These are phyloP conservation scores for Amphiura filiformis DNA, from an alignment of 35 echinoderm and acorn worm species.

Conservation along the genomic window DNA sequence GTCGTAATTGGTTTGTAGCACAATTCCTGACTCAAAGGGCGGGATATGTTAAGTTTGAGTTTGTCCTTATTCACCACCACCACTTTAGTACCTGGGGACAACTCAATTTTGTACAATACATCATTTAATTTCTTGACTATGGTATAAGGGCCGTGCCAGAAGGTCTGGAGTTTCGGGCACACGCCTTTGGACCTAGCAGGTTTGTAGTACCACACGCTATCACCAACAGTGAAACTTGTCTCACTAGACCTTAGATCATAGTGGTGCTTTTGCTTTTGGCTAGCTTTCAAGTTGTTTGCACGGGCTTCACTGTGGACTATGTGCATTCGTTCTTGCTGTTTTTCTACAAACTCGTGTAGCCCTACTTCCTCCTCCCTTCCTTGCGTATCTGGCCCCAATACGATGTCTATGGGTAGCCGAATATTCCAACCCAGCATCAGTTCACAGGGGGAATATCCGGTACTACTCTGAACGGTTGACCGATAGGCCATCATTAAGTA, in stretches of 20 bases:
- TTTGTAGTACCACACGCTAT: neutral
- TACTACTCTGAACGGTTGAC: slow-evolving; percentile 2
- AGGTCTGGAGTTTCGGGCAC: neutral
- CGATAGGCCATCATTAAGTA: slow-evolving; percentile 27
- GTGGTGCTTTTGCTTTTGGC: neutral
- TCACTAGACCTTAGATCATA: neutral
- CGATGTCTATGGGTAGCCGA: neutral
- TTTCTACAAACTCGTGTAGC: neutral
- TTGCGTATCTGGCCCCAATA: neutral
- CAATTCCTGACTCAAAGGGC: no score
- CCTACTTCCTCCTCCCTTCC: neutral
- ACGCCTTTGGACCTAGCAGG: neutral
- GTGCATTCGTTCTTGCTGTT: neutral
- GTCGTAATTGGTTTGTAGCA: no score
- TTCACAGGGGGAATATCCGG: neutral
- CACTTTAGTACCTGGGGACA: no score
- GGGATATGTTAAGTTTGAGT: no score
- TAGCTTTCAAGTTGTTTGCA: neutral
- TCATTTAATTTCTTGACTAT: neutral
- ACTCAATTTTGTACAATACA: neutral
- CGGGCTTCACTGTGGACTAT: neutral
- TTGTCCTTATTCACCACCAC: no score
- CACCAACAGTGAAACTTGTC: neutral
- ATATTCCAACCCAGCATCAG: slow-evolving; percentile 12
- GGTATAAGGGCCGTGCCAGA: neutral